These are phyloP conservation scores for Pterois miles DNA, from an alignment of 2,797 vertebrate genomes.

Conservation along the genomic window DNA sequence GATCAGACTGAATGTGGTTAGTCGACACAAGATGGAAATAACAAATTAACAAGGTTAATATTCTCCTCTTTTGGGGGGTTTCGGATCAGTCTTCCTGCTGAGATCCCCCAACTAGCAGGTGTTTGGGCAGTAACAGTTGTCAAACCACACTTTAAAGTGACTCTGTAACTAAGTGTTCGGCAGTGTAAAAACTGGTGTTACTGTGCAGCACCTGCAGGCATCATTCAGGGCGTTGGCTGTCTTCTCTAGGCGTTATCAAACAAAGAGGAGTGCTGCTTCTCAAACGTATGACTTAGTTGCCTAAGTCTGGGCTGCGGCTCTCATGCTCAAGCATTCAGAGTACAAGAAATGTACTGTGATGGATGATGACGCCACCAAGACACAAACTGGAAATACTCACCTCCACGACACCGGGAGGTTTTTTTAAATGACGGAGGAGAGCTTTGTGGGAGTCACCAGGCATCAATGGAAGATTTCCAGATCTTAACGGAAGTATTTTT, in stretches of 20 bases:
- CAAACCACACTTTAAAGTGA: conserved; percentile 4
- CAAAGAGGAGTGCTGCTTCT: conserved; percentile 63
- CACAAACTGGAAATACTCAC: conserved; percentile 39
- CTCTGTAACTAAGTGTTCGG: conserved; percentile 33
- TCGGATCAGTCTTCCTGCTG: conserved; percentile 15
- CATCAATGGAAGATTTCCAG: conserved; percentile 5
- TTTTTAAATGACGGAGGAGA: neutral
- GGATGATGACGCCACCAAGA: conserved; percentile 13
- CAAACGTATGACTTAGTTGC: conserved; percentile 45
- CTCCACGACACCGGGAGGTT: neutral
- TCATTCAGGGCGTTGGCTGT: conserved; percentile 75
- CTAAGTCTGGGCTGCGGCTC: conserved; percentile 55
- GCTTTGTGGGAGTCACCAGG: neutral
- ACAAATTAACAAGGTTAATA: conserved; percentile 22
- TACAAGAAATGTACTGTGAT: neutral
- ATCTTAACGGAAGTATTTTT: neutral
- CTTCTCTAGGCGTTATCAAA: conserved; percentile 68
- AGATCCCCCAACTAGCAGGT: conserved; percentile 5
- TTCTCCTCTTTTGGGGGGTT: neutral
- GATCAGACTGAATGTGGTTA: conserved; percentile 4
- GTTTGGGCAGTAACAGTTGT: conserved; percentile 30
- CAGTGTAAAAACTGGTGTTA: conserved; percentile 55
- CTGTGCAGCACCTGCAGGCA: conserved; percentile 64
- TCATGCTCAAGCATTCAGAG: conserved; percentile 3
- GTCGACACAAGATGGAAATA: conserved; percentile 7